Conservation (phyloP, 2,888 invertebrate species). For the Tiliacea aurago region DNA sequence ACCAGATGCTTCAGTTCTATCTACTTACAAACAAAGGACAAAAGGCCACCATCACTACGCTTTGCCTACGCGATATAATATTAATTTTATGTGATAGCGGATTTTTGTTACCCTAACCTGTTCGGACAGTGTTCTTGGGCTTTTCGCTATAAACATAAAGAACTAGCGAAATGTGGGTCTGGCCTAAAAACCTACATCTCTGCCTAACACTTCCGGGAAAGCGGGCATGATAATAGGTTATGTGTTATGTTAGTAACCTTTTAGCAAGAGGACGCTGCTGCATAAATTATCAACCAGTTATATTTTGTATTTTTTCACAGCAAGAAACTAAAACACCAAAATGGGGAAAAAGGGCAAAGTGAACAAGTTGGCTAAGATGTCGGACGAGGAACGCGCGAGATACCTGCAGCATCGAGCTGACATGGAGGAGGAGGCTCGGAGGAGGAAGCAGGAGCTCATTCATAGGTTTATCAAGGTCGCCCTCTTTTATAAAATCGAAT, state of each 20-base stretch:
- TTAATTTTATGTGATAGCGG: no score
- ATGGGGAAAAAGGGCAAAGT: constrained; percentile 93
- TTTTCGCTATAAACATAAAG: no score
- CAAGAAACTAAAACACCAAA: constrained; percentile 72
- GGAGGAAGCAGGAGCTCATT: constrained; percentile 95
- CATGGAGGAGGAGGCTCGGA: constrained; percentile 94
- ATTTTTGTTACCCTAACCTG: no score
- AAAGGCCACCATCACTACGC: background rate
- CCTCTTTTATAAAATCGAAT: background rate
- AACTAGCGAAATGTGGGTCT: background rate
- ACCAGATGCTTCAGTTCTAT: no score
- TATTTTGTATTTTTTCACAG: background rate
- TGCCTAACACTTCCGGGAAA: background rate
- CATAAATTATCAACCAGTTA: background rate
- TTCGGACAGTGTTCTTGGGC: background rate
- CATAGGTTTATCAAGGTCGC: constrained; percentile 94
- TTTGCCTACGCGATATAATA: background rate
- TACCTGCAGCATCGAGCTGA: constrained; percentile 96
- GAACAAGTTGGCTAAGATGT: constrained; percentile 95
- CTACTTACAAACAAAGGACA: background rate
- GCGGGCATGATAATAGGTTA: background rate
- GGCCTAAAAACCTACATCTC: background rate
- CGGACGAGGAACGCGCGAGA: constrained; percentile 95
- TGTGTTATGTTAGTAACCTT: background rate
- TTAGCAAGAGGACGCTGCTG: background rate